Percentiles rank a stretch among this genome's conserved stretches.
Evolutionary conservation across 2,888 invertebrate genomes (phyloP).

Genomic region (Philereme vetulata): DNA sequence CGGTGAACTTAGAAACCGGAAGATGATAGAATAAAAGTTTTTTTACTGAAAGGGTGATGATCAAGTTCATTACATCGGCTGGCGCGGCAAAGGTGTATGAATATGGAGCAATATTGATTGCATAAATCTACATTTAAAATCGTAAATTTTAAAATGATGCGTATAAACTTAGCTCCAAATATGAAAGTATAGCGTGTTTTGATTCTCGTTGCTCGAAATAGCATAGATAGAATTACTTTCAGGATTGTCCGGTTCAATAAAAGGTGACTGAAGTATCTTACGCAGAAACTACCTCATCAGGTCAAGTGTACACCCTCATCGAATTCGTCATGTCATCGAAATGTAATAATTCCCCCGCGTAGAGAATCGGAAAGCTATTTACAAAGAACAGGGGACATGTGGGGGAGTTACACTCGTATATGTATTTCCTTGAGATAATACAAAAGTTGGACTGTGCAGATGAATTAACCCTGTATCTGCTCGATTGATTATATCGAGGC

Average conservation of each 20-base stretch:
- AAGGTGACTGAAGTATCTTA: too few species aligned
- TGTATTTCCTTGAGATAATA: conserved; percentile 55
- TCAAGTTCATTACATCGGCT: conserved; percentile 21
- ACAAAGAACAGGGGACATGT: conserved; percentile 64
- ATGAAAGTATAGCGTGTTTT: too few species aligned
- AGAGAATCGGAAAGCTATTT: conserved; percentile 70
- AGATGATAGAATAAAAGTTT: conserved; percentile 35
- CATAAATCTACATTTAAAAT: conserved; percentile 15
- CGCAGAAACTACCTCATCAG: conserved; percentile 32
- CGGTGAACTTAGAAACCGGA: conserved; percentile 41
- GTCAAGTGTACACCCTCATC: conserved; percentile 65
- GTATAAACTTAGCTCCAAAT: too few species aligned
- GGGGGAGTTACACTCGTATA: conserved; percentile 42
- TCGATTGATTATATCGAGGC: conserved; percentile 34
- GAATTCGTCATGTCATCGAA: conserved; percentile 80
- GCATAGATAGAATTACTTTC: too few species aligned
- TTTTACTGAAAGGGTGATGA: conserved; percentile 29
- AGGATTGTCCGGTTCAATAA: too few species aligned
- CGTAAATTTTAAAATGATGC: too few species aligned
- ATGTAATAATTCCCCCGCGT: conserved; percentile 75
- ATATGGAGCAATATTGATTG: conserved; percentile 24
- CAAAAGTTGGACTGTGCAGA: conserved; percentile 58
- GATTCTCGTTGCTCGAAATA: too few species aligned
- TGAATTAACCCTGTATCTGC: conserved; percentile 47
- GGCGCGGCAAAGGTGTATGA: conserved; percentile 7